Evolutionary conservation across 2,888 invertebrate genomes (phyloP), one percentile per base, ranked within the genome.

Genomic region (Sericinus montela): DNA sequence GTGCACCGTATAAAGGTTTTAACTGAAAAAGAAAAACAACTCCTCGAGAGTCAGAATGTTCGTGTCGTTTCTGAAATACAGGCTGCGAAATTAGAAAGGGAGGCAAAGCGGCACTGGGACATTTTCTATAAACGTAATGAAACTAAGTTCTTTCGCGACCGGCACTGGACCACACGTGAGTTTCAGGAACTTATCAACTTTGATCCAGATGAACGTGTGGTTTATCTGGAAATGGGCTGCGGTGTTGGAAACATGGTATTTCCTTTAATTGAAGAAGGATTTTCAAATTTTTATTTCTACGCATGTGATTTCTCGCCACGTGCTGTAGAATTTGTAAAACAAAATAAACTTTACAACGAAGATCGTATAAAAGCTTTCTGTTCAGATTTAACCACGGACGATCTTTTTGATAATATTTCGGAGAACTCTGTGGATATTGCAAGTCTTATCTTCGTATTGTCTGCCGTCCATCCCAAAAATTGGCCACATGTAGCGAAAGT

Each of bases 211-310:
- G 81, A 91, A 48, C 90, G 91, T 45, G 91, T 93, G 65, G 75
- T 80, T 9, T 86, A 95, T 43, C 80, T 96, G 14, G 98, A 98
- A 84, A 91, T 97, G 5, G 98, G 98, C 0, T 98, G 98, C 75
- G 99, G 99, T 2, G 98, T 98, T 7, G 99, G 99, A 0, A 99
- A 99, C 84, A 95, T 99, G 75, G 90, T 99, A 39, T 98, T 94
- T 78, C 99, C 99, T 0, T 76, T 99, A 41, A 77, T 98, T 0
- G 93, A 95, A 67, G 96, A 96, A 64, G 92, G 94, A 0, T 89
- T 90, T 45, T 67, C 76, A 0, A 84, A 88, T 57, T 91, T 92
- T 57, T 91, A 93, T 59, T 94, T 93, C 70, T 94, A 95, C 77
- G 97, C 97, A 0, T 98, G 98, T 76, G 98, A 98, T 87, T 94